Percentiles rank a stretch among this genome's conserved stretches.
Conservation (phyloP, 2,888 invertebrate species). For the Amaurobius ferox region DNA sequence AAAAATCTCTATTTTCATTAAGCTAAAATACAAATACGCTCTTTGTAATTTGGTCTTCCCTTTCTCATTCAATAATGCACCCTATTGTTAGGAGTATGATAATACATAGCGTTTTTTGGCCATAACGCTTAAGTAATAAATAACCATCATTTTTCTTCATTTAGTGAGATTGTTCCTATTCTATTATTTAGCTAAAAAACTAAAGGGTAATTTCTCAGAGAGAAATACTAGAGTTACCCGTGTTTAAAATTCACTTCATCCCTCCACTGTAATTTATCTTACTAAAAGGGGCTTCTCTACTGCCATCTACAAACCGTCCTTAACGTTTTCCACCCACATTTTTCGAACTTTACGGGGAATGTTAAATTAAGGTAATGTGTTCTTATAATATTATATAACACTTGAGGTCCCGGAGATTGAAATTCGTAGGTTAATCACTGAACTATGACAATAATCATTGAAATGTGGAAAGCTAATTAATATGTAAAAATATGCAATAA, state of each 20-base stretch:
- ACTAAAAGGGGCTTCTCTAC: slow-evolving; percentile 42
- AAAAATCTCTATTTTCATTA: too few species aligned
- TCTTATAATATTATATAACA: too few species aligned
- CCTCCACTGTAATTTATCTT: slow-evolving; percentile 52
- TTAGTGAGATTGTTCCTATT: slow-evolving; percentile 61
- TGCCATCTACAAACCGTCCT: slow-evolving; percentile 25
- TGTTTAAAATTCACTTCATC: slow-evolving; percentile 40
- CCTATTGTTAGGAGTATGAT: too few species aligned
- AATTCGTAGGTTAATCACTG: too few species aligned
- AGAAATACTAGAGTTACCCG: slow-evolving; percentile 39
- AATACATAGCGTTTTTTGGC: too few species aligned
- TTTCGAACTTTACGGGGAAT: neutral
- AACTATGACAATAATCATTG: too few species aligned
- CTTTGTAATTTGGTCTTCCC: too few species aligned
- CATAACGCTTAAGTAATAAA: slow-evolving; percentile 41
- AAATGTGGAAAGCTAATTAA: too few species aligned
- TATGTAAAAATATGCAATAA: too few species aligned
- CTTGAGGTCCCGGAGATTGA: too few species aligned
- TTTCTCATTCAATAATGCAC: too few species aligned
- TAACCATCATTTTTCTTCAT: slow-evolving; percentile 60
- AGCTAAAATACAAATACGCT: too few species aligned
- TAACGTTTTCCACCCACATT: slow-evolving; percentile 8
- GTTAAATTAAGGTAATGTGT: neutral
- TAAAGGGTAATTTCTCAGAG: neutral
- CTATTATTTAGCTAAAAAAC: neutral